Base-by-base conservation (phyloP, 2,888 invertebrate species). In the Tinea pellionella region DNA sequence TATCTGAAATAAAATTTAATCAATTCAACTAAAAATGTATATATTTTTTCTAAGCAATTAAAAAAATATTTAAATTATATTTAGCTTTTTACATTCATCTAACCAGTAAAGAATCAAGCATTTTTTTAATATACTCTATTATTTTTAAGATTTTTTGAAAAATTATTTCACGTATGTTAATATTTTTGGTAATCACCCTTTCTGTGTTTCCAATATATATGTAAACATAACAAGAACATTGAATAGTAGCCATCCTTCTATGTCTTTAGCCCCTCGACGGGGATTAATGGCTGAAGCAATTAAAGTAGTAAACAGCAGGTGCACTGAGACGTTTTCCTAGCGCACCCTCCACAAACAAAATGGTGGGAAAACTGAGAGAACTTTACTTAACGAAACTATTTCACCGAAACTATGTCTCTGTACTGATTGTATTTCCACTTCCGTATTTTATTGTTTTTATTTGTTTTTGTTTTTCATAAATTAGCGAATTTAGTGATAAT, bases 261-360 rank as follows among this genome's bases (percentile, higher is more conserved):
- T 61, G 59, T 42, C 16, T 24, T 42, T 30, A 29, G 16, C 59
- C 60, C 72, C 69, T 66, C 67, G 80, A 80, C 82, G 69, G 73
- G 78, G 76, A 81, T 80, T 81, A 80, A 83, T 80, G 77, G 73
- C 75, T 72, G 65, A 72, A 77, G 80, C 81, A 81, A 83, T 83
- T 80, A 83, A 80, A 82, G 81, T 77, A 79, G 78, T 79, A 80
- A 80, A 78, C 80, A 80, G 77, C 77, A 80, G 81, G 81, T 81
- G 80, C 80, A 79, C 71, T 69, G 71, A 71, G 73, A 73, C 69
- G 61, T 64, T 63, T 43, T 63, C 63, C 66, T 67, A 65, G 68
- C 67, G 66, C 72, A 71, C 73, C 67, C 69, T 65, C 65, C 65
- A 68, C 72, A 73, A 75, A 74, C 75, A 74, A 78, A 77, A 77